phyloP scores from a whole-genome alignment of 2,113 vertebrate genomes.

The Anser brachyrhynchus region DNA sequence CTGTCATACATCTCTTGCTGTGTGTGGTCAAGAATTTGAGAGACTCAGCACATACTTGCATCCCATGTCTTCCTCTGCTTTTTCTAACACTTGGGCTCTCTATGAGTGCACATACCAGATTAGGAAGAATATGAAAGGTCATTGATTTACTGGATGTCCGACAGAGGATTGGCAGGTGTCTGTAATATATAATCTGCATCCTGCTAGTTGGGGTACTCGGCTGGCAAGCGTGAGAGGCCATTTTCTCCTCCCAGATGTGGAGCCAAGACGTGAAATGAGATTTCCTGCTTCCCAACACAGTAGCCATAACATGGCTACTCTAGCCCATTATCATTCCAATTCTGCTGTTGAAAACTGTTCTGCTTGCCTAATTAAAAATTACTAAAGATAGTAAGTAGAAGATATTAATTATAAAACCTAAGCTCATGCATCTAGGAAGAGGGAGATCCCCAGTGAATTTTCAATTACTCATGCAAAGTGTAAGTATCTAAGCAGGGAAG shows the following conservation, averaged over 20 bases:
- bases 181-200: neutral
- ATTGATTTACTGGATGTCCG: neutral
- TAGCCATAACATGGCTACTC: neutral
- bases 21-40: neutral
- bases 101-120: neutral
- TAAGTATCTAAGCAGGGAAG: neutral
- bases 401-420: neutral
- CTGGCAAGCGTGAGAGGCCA: neutral
- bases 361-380: neutral
- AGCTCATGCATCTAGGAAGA: neutral
- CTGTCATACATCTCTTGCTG: neutral
- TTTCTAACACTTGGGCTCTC: neutral
- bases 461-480: neutral
- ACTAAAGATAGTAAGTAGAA: neutral
- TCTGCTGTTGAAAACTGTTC: neutral
- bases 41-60: rapidly evolving
- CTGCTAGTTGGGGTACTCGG: neutral
- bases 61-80: rapidly evolving
- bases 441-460: neutral
- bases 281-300: neutral
- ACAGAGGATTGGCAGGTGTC: neutral
- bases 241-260: neutral
- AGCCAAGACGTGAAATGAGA: neutral
- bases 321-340: neutral
- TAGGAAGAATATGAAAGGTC: neutral